Conservation (phyloP, 2,113 vertebrate species). For the Isurus oxyrinchus region DNA sequence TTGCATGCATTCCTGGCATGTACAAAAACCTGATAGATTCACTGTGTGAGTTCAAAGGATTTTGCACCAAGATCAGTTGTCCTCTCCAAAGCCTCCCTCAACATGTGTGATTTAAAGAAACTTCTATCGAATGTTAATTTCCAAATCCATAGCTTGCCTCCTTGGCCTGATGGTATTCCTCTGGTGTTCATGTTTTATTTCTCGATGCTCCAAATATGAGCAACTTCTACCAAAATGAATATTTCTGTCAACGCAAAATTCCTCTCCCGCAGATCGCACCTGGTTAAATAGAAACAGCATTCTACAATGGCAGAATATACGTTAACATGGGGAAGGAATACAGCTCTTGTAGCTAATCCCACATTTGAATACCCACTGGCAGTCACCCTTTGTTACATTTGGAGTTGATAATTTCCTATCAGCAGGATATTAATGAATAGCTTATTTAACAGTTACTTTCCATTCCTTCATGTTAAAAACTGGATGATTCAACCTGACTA, state of each 20-base stretch:
- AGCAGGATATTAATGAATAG: background rate
- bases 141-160: background rate
- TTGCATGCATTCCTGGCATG: background rate
- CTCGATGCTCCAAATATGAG: background rate
- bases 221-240: background rate
- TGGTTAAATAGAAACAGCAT: background rate
- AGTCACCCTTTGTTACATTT: background rate
- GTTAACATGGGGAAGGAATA: background rate
- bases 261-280: background rate
- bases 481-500: background rate
- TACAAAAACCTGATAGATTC: background rate
- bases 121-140: conserved; percentile 2
- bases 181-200: background rate
- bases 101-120: background rate
- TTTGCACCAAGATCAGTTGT: background rate
- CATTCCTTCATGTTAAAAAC: background rate
- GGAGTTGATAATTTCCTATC: background rate
- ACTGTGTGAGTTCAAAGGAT: background rate
- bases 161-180: background rate
- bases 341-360: no score
- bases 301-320: background rate
- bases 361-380: background rate
- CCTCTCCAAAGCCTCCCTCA: background rate
- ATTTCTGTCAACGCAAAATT: background rate
- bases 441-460: background rate